Percentiles rank a stretch among this genome's conserved stretches.
Evolutionary conservation across 2,113 vertebrate genomes (phyloP).

Genomic region (Cololabis saira): DNA sequence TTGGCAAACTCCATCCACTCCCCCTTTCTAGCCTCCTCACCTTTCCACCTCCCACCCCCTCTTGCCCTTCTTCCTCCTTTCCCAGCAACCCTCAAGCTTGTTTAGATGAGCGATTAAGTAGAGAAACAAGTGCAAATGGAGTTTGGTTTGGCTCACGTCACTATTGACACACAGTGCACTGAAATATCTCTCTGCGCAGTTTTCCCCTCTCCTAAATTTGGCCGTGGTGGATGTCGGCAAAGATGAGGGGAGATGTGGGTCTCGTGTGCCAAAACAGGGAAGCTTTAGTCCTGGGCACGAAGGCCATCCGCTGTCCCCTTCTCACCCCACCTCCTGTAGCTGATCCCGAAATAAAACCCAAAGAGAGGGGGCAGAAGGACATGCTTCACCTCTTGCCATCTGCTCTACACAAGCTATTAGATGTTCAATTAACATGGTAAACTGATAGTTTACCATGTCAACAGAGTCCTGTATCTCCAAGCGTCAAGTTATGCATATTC

Average conservation of each 20-base stretch:
- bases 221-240: constrained; percentile 63
- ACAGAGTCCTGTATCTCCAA: constrained; percentile 50
- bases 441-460: constrained; percentile 67
- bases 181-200: constrained; percentile 75
- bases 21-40: constrained; percentile 65
- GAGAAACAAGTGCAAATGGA: constrained; percentile 82
- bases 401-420: constrained; percentile 65
- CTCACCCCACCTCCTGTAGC: constrained; percentile 53
- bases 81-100: constrained; percentile 76
- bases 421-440: constrained; percentile 71
- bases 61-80: constrained; percentile 66
- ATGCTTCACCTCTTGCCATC: constrained; percentile 63
- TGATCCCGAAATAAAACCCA: constrained; percentile 72
- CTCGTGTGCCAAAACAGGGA: constrained; percentile 65
- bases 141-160: constrained; percentile 73
- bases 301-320: constrained; percentile 45
- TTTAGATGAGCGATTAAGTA: constrained; percentile 82
- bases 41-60: constrained; percentile 65
- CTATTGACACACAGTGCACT: constrained; percentile 79
- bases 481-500: constrained; percentile 33
- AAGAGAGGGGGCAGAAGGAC: constrained; percentile 52
- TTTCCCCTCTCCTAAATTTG: constrained; percentile 73
- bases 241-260: constrained; percentile 66
- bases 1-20: constrained; percentile 66
- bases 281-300: constrained; percentile 62